Evolutionary conservation across 64 coral and sea anemone genomes (phyloP), one percentile per base, ranked within the genome.

Genomic region (Montipora capricornis): DNA sequence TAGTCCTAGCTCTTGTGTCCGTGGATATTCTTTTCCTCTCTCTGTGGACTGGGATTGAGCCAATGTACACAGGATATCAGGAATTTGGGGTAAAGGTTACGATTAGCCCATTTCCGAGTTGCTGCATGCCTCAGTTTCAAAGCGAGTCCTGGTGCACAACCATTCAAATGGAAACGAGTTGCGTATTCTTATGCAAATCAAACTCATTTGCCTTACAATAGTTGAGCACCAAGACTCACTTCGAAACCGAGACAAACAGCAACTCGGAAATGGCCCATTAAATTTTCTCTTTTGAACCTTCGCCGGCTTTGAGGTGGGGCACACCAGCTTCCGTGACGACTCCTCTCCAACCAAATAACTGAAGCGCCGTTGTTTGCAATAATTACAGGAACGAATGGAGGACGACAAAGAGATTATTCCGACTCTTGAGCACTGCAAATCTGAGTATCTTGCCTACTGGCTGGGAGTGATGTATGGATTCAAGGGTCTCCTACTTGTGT

Each of bases 361-460:
- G 62, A 67, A 67, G 15, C 62, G 15, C 3, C 8, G 44, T 4
- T 78, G 2, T 47, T 93, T 20, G 53, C 24, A 49, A 75, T 8
- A 51, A 22, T 68, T 94, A 76, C 59, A 95, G 93, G 69, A 90
- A 50, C 82, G 75, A 24, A 45, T 73, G 10, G 59, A 85, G 53
- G 74, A 95, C 81, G 93, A 95, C 47, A 95, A 73, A 50, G 80
- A 85, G 77, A 89, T 95, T 7, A 90, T 83, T n/a, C 93, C 93
- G 0, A 58, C 19, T 5, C 15, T 95, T 70, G 88, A 88, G 4
- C 88, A 95, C 62, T 95, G 93, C 20, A 60, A 95, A 77, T 95
- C 93, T 5, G 47, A 44, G 2, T 80, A 77, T 20, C 81, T 95
- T 75, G 70, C 81, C 19, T 95, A 95, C 46, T 95, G 93, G 93